A percentile compares a stretch with the other conserved stretches of the same genome.
These are phyloP conservation scores for Parauchenoglanis punctatus DNA, from an alignment of 2,797 vertebrate genomes.

Conservation along the genomic window DNA sequence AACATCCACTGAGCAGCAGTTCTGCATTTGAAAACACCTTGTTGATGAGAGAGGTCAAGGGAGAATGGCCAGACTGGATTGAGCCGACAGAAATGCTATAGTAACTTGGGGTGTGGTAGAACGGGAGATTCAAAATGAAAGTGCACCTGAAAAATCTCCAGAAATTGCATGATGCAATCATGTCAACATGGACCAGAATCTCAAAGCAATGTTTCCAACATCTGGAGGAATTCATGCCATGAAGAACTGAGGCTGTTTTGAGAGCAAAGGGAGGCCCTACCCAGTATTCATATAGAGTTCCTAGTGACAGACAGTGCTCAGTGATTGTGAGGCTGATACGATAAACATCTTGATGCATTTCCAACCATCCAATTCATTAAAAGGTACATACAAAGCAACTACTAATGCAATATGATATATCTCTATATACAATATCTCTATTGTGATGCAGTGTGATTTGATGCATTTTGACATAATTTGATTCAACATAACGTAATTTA, in stretches of 20 bases:
- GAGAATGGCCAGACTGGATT: neutral
- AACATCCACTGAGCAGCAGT: neutral
- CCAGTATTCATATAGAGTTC: neutral
- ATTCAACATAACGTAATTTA: no score
- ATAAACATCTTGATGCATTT: no score
- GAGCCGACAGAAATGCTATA: neutral
- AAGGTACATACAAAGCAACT: no score
- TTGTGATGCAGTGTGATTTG: no score
- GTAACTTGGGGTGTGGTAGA: neutral
- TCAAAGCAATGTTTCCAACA: neutral
- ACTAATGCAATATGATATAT: no score
- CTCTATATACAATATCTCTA: no score
- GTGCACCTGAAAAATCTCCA: neutral
- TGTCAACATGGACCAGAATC: neutral
- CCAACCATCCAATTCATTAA: no score
- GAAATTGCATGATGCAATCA: neutral
- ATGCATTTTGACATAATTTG: no score
- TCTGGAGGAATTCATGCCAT: neutral
- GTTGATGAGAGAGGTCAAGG: neutral
- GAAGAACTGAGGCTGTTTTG: neutral
- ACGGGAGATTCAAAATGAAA: neutral
- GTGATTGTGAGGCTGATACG: no score
- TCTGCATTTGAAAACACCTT: neutral
- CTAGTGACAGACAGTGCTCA: neutral
- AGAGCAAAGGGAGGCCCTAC: neutral